phyloP scores from a whole-genome alignment of 2,113 vertebrate genomes.

The Leiothrix lutea region DNA sequence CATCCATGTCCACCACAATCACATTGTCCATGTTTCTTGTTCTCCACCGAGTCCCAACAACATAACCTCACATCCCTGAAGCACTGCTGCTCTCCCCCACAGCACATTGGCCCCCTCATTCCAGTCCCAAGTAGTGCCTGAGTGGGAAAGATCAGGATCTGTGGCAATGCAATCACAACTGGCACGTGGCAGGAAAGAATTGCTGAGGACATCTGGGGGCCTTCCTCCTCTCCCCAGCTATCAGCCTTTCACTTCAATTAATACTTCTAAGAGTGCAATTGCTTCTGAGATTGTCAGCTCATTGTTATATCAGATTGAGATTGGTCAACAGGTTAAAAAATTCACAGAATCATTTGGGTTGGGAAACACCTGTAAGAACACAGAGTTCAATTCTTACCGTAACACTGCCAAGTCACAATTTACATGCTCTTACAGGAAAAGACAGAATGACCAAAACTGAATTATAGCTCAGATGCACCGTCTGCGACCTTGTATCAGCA shows the following conservation, averaged over 20 bases:
- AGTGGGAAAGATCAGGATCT: not conserved
- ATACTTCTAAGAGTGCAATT: not conserved
- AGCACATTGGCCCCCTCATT: not conserved
- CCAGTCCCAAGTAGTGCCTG: accelerated
- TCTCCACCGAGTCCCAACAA: not conserved
- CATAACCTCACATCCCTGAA: not conserved
- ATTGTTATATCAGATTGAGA: not conserved
- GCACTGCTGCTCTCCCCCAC: accelerated
- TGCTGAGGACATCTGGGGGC: not conserved
- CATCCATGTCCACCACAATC: not conserved
- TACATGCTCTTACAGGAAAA: not conserved
- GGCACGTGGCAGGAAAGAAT: not conserved
- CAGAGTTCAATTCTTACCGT: not conserved
- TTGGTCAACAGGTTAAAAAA: not conserved
- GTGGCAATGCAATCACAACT: accelerated
- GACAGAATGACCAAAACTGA: not conserved
- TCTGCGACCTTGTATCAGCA: not conserved
- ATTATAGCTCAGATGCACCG: not conserved
- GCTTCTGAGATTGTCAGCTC: not conserved
- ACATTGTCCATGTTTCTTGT: not conserved
- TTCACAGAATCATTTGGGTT: not conserved
- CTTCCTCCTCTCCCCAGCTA: not conserved
- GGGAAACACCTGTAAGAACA: not conserved
- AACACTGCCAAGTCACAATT: not conserved
- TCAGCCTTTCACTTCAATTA: not conserved